Conservation (phyloP, 1,140 invertebrate genomes). For the Procambarus clarkii region DNA sequence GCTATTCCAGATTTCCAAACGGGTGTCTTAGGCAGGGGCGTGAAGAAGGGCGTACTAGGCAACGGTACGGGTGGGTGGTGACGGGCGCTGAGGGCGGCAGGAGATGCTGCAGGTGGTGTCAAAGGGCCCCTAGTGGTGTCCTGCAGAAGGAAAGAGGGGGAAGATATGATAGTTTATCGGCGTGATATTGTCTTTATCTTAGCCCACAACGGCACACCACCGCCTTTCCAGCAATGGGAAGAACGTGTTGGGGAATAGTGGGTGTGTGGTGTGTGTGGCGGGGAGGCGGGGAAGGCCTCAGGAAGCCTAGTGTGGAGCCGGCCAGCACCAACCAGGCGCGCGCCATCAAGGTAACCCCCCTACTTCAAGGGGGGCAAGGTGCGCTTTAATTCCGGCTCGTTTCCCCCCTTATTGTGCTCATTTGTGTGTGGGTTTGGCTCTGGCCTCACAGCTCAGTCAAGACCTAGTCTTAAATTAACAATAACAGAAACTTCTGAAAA, state of each 20-base stretch:
- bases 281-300: neutral
- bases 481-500: too few species aligned
- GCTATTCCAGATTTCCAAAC: neutral
- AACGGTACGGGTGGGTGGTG: neutral
- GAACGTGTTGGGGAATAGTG: neutral
- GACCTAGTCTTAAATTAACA: too few species aligned
- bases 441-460: too few species aligned
- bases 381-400: too few species aligned
- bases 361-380: too few species aligned
- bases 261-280: neutral
- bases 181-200: conserved; percentile 35
- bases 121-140: neutral
- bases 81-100: neutral
- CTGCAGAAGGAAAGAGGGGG: conserved; percentile 1
- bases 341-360: too few species aligned
- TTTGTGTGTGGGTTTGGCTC: too few species aligned
- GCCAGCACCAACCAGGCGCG: neutral
- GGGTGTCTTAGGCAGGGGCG: neutral
- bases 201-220: neutral
- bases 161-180: conserved; percentile 38
- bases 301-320: too few species aligned
- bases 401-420: too few species aligned
- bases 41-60: neutral
- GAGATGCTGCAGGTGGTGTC: too few species aligned
- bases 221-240: neutral